These are phyloP conservation scores for Columbina picui DNA, from an alignment of 2,113 vertebrate species.

Conservation along the genomic window DNA sequence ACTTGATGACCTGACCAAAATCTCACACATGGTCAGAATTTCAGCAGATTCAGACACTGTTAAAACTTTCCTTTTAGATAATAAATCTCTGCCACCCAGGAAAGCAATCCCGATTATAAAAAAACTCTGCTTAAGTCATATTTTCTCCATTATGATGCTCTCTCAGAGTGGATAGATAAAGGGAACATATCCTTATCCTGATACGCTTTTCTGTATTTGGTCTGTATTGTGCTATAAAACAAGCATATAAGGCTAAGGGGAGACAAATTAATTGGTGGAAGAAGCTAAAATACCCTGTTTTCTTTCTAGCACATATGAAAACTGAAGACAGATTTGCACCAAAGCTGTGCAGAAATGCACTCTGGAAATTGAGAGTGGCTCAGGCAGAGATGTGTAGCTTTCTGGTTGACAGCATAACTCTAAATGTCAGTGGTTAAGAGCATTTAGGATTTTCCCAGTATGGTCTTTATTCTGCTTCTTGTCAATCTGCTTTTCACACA, in stretches of 20 bases:
- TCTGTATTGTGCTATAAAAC: not conserved
- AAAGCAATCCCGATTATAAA: not conserved
- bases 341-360: not conserved
- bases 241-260: not conserved
- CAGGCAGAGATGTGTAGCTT: not conserved
- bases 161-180: not conserved
- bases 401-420: not conserved
- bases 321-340: not conserved
- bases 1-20: not conserved
- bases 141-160: not conserved
- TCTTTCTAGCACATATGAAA: slow-evolving; percentile 5
- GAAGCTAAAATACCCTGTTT: not conserved
- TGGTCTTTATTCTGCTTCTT: slow-evolving; percentile 2
- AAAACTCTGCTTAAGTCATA: not conserved
- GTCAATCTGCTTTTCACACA: slow-evolving; percentile 25
- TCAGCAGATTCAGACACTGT: not conserved
- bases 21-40: not conserved
- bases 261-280: not conserved
- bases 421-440: not conserved
- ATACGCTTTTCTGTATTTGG: not conserved
- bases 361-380: not conserved
- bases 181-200: not conserved
- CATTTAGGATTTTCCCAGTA: slow-evolving; percentile 12
- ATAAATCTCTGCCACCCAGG: not conserved
- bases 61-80: not conserved